phyloP scores from a whole-genome alignment of 2,113 vertebrate genomes.

The Elanus axillaris region DNA sequence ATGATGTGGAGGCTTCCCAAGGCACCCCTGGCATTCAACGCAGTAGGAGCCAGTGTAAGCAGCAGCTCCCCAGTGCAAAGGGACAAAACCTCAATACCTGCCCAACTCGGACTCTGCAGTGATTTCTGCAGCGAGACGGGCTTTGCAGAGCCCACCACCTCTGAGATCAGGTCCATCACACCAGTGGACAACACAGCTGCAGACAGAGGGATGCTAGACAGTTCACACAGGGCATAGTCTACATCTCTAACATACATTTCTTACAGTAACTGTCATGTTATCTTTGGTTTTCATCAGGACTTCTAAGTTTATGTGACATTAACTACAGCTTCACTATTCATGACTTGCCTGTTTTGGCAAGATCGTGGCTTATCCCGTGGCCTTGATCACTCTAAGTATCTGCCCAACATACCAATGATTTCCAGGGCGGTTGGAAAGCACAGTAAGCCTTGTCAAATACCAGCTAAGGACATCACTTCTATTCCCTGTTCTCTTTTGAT shows the following conservation, averaged over 20 bases:
- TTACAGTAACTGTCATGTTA: neutral
- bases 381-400: neutral
- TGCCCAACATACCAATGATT: neutral
- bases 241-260: neutral
- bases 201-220: neutral
- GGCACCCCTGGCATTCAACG: neutral
- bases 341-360: neutral
- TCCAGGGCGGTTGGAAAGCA: neutral
- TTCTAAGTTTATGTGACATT: neutral
- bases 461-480: neutral
- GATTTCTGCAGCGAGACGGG: neutral
- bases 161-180: neutral
- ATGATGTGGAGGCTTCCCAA: neutral
- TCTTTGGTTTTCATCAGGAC: neutral
- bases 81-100: neutral
- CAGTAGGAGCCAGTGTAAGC: neutral
- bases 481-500: neutral
- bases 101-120: neutral
- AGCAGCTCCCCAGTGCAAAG: neutral
- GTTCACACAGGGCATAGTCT: neutral
- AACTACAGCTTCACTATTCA: neutral
- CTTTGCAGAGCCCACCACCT: neutral
- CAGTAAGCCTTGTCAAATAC: neutral
- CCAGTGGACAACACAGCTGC: fast-evolving
- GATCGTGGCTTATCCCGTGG: neutral